Conservation (phyloP, 1,140 invertebrate species). For the Cephus cinctus region DNA sequence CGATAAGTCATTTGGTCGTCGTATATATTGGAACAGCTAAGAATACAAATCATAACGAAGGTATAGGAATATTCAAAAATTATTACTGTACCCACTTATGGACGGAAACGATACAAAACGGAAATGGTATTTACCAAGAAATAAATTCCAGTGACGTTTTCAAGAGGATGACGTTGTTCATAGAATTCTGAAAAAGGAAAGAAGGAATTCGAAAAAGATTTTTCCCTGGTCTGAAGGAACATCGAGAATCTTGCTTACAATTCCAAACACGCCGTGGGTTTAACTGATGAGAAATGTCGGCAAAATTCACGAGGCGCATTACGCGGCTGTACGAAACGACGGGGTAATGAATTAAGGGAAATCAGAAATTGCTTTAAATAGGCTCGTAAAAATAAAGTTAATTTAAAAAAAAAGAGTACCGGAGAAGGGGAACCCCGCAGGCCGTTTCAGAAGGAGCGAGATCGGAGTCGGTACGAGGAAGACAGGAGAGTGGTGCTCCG, state of each 20-base stretch:
- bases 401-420: conserved; percentile 34
- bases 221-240: no score
- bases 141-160: no score
- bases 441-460: conserved; percentile 15
- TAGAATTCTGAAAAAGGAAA: no score
- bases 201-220: no score
- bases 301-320: conserved; percentile 37
- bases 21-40: no score
- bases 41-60: no score
- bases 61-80: no score
- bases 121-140: no score
- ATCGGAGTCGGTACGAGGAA: conserved; percentile 11
- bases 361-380: conserved; percentile 57
- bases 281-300: conserved; percentile 31
- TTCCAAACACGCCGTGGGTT: conserved; percentile 20
- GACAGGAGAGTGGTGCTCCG: conserved; percentile 5
- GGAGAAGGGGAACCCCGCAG: conserved; percentile 1
- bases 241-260: conserved; percentile 18
- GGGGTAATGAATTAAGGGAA: conserved; percentile 55
- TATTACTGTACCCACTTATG: no score
- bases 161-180: no score
- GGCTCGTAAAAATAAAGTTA: conserved; percentile 53
- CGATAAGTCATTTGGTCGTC: no score
- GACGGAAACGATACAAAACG: no score
- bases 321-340: conserved; percentile 48